Evolutionary conservation across 1,140 invertebrate species (phyloP).

Genomic region (Pogonomyrmex californicus): DNA sequence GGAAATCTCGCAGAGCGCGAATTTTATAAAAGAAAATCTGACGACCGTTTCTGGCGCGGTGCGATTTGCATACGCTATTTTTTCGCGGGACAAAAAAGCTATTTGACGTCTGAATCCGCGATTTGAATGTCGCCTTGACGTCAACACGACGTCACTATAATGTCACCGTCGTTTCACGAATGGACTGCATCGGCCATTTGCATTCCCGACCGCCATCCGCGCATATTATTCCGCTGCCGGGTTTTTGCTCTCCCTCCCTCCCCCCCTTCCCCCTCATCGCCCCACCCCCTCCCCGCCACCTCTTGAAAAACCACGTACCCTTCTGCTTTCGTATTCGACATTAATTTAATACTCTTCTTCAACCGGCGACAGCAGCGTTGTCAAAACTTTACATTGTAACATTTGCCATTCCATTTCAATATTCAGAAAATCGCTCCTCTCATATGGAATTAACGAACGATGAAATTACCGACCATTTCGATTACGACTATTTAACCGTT

Average conservation of each 20-base stretch:
- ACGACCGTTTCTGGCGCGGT: conserved; percentile 25
- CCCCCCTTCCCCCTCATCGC: too few species aligned
- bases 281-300: too few species aligned
- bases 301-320: not conserved
- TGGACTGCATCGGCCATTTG: conserved; percentile 60
- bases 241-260: not conserved
- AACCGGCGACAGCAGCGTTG: not conserved
- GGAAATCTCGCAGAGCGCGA: conserved; percentile 34
- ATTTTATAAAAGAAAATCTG: conserved; percentile 57
- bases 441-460: conserved; percentile 31
- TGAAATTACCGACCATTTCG: conserved; percentile 42
- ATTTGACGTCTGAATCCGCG: conserved; percentile 60
- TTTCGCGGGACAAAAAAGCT: conserved; percentile 64
- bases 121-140: conserved; percentile 66
- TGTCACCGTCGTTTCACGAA: conserved; percentile 59
- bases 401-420: conserved; percentile 44
- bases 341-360: conserved; percentile 58
- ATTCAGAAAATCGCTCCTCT: conserved; percentile 27
- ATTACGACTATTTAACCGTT: conserved; percentile 41
- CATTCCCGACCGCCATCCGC: conserved; percentile 41
- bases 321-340: conserved; percentile 57
- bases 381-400: conserved; percentile 57
- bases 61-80: conserved; percentile 65
- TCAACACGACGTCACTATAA: conserved; percentile 62
- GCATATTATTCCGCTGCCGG: conserved; percentile 50